Base-by-base conservation (phyloP, 1,140 invertebrate species). In the Diabrotica undecimpunctata region DNA sequence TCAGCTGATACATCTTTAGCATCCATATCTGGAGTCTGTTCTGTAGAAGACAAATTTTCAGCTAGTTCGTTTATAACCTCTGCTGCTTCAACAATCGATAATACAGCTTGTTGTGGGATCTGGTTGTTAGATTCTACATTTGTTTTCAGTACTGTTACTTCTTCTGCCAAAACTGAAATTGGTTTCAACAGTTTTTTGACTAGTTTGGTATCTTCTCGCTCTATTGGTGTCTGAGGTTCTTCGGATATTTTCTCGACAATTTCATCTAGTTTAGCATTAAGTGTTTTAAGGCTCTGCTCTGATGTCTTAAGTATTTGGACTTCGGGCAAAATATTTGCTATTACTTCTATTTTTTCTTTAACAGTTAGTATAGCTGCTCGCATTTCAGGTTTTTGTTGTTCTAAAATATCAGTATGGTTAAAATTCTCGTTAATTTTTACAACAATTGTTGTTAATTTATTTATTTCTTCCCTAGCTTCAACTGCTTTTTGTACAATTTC, bases 341-440 rank as follows among this genome's bases (percentile, higher is more conserved):
- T 25, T 1, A 66, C 54, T 54, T 41, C 70, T n/a, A 72, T 55
- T 57, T 41, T 52, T 54, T 64, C 37, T 67, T 71, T 71, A 13
- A 69, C 7, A 8, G 39, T 36, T 14, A 62, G 11, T 12, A 69
- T 46, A 56, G 65, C 62, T 8, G 54, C 56, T 9, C 53, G 46
- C 3, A 70, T 10, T 57, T 66, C 41, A 12, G 56, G 63, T 51
- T 63, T 61, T 5, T 59, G 41, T 9, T 53, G 8, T 13, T 68
- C 54, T 9, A 38, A 12, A 5, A 64, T n/a, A 53, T 64, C 57
- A 7, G 61, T 58, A 37, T 63, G 59, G 5, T 50, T 14, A 11
- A 63, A n/a, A n/a, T 5, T 58, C 25, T 69, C 52, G 13, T 54
- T 66, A 7, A 58, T 35, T 13, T 62, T 38, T 7, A 62, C 62